Evolutionary conservation across 2,888 invertebrate genomes (phyloP), one percentile per base, ranked within the genome.

Genomic region (Calephelis perditalis): DNA sequence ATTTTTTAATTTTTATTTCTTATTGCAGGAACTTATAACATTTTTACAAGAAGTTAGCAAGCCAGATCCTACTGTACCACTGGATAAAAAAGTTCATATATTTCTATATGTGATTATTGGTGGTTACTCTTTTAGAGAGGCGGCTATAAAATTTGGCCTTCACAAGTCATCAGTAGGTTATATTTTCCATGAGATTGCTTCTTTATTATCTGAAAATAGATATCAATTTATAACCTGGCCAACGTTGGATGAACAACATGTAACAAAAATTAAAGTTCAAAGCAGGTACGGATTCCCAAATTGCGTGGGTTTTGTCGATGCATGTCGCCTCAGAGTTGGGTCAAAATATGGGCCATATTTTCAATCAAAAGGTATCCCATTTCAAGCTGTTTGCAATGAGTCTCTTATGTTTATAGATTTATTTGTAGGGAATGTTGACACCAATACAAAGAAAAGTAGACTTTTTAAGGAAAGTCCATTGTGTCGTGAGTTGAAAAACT

Each of bases 301-400:
- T 63, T 89, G 90, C 76, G 81, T 89, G 37, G 90, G 90, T 7
- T 87, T 89, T 59, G 81, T 90, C 66, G 87, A 88, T 72, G 74
- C 81, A 9, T 87, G 84, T 65, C 69, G 79, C n/a, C 75, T 90
- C 6, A 84, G 79, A 77, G 73, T 88, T 52, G 82, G 82, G 1
- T 74, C 81, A 9, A 84, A 78, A 70, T 74, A 73, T 62, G 79
- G 73, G 61, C 81, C 70, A 62, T 81, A 73, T 65, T 69, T 71
- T 9, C 77, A 76, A 64, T 73, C 78, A 59, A 79, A 83, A 12
- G 73, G 71, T 43, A 70, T 89, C n/a, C 73, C 87, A 5, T 67
- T 90, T 26, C 90, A 90, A 78, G 90, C 81, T 46, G 90, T 90
- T 2, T 89, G 89, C 75, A 84, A 90, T 74, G 89, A 89, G 66